phyloP scores from a whole-genome alignment of 1,140 invertebrate genomes.

The Calephelis virginiensis region DNA sequence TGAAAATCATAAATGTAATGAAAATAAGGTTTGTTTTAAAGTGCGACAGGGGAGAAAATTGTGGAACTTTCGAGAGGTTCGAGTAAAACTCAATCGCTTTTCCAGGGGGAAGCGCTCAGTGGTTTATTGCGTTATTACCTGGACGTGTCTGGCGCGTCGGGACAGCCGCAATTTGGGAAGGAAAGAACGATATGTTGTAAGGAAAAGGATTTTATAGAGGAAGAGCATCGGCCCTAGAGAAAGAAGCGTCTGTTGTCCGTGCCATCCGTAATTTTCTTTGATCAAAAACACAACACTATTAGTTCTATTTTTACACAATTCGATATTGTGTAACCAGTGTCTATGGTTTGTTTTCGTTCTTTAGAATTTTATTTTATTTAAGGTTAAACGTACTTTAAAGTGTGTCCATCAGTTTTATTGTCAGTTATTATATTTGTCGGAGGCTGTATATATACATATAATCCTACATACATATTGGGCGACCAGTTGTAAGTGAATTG shows the following conservation, averaged over 20 bases:
- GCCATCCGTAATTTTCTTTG: conserved; percentile 67
- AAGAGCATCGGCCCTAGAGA: conserved; percentile 40
- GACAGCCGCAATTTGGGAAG: conserved; percentile 72
- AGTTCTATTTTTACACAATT: conserved; percentile 67
- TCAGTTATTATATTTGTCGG: no score
- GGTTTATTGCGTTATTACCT: conserved; percentile 78
- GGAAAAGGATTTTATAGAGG: conserved; percentile 69
- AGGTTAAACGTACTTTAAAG: no score
- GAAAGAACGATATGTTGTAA: conserved; percentile 72
- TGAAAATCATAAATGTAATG: conserved; percentile 46
- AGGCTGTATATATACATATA: no score
- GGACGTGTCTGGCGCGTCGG: conserved; percentile 69
- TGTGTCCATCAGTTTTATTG: no score
- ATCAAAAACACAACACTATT: conserved; percentile 62
- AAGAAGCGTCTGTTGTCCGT: conserved; percentile 48
- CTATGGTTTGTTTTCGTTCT: conserved; percentile 26
- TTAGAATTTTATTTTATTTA: conserved; percentile 5
- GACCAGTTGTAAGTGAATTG: no score
- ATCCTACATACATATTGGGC: no score
- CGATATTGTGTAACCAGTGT: conserved; percentile 51
- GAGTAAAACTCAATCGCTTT: conserved; percentile 75
- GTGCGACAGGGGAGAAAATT: conserved; percentile 44
- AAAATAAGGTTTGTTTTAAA: conserved; percentile 58
- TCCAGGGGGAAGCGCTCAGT: conserved; percentile 73
- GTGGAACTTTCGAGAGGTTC: conserved; percentile 65